Base-by-base conservation (phyloP, 2,888 invertebrate species). In the Proisotoma minuta region DNA sequence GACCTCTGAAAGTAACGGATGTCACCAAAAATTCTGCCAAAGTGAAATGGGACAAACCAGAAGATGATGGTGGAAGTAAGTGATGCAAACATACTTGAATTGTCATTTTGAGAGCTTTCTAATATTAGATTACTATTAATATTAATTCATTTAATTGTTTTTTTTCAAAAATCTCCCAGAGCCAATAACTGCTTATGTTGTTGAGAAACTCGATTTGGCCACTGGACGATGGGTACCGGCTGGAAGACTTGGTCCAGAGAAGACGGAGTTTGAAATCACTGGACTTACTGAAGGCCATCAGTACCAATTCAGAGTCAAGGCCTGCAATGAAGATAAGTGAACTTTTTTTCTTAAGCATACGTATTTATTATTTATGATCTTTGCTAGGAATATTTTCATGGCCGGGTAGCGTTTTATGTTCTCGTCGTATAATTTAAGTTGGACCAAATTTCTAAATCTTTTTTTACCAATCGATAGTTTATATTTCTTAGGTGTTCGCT, bases 1-100 rank as follows among this genome's bases (percentile, higher is more conserved):
- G 95, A 10, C 95, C 95, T 1, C 82, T 96, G 5, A 88, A 91
- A 79, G 91, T 92, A 12, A 80, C 85, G 0, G 91, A 95, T 75
- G 87, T 96, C 24, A 91, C 91, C 39, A 93, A 93, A 78, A 87
- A 87, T 72, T 88, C 91, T 58, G 91, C 91, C 78, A 93, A 93
- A 76, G 81, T 96, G 54, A 86, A 89, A 71, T 96, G 95, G 95
- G 87, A 91, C 75, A 92, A 93, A 75, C 95, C 95, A 1, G 90
- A 92, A 75, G 92, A 96, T 77, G 94, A 95, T 78, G 95, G 94
- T 75, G 97, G n/a, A n/a, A n/a, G n/a, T n/a, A n/a, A n/a, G n/a
- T n/a, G n/a, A n/a, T n/a, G n/a, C n/a, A n/a, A n/a, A n/a, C n/a
- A n/a, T n/a, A n/a, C n/a, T n/a, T n/a, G n/a, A n/a, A n/a, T n/a